phyloP scores from a whole-genome alignment of 2,113 vertebrate genomes.

The Platysteira castanea region DNA sequence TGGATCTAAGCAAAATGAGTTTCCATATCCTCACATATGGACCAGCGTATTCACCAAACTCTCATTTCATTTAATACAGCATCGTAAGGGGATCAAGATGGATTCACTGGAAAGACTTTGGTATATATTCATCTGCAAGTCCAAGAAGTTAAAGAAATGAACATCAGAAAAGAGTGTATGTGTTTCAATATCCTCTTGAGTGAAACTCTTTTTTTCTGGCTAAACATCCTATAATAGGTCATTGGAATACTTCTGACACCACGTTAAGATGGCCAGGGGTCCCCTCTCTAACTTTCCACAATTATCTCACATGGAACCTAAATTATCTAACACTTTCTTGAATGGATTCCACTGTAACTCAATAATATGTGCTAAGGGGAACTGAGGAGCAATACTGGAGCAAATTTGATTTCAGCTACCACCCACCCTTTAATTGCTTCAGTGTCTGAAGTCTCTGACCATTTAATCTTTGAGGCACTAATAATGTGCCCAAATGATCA shows the following conservation, averaged over 20 bases:
- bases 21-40: background rate
- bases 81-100: background rate
- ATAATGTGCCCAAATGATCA: background rate
- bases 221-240: background rate
- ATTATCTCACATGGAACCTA: background rate
- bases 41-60: background rate
- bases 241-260: background rate
- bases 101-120: background rate
- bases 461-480: slow-evolving; percentile 17
- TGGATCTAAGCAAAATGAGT: background rate
- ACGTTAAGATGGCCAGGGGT: background rate
- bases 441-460: slow-evolving; percentile 12
- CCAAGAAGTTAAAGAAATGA: background rate
- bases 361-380: background rate
- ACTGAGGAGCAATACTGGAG: background rate
- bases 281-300: background rate
- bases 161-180: background rate
- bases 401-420: slow-evolving; percentile 27
- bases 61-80: background rate
- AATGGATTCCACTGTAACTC: background rate
- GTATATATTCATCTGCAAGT: background rate
- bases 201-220: background rate
- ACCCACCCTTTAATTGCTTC: slow-evolving; percentile 37
- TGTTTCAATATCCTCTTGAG: background rate
- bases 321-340: background rate